Conservation (phyloP, 2,113 vertebrate genomes). For the Chascanopsetta lugubris region DNA sequence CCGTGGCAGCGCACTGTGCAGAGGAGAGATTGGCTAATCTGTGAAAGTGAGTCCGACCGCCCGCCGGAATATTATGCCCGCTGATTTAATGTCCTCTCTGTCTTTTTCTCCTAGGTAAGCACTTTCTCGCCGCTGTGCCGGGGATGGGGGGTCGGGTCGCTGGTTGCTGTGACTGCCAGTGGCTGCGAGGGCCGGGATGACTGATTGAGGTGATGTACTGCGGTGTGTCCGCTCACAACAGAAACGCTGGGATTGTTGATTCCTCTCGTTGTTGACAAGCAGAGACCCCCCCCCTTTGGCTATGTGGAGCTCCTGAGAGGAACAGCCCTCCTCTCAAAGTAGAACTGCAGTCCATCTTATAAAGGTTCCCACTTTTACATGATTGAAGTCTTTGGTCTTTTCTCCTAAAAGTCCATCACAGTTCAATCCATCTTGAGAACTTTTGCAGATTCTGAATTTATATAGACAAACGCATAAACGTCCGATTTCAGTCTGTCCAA, state of each 20-base stretch:
- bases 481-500: too few species aligned
- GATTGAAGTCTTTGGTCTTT: background rate
- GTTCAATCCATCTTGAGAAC: background rate
- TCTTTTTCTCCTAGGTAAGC: constrained; percentile 85
- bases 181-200: constrained; percentile 69
- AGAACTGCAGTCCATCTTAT: constrained; percentile 1
- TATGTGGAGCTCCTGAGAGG: constrained; percentile 33
- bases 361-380: background rate
- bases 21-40: constrained; percentile 79
- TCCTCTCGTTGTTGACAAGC: constrained; percentile 56
- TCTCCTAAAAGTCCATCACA: background rate
- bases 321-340: background rate
- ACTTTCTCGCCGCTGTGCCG: constrained; percentile 69
- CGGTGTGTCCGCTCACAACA: constrained; percentile 69
- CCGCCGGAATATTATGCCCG: constrained; percentile 74
- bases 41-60: constrained; percentile 70
- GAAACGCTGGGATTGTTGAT: constrained; percentile 62
- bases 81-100: constrained; percentile 80
- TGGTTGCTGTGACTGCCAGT: constrained; percentile 53
- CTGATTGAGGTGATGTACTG: constrained; percentile 83
- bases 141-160: constrained; percentile 62
- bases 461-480: too few species aligned
- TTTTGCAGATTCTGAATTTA: background rate
- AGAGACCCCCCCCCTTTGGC: constrained; percentile 24
- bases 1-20: constrained; percentile 63